Evolutionary conservation across 2,888 invertebrate species (phyloP).

Genomic region (Oasisia sp.): DNA sequence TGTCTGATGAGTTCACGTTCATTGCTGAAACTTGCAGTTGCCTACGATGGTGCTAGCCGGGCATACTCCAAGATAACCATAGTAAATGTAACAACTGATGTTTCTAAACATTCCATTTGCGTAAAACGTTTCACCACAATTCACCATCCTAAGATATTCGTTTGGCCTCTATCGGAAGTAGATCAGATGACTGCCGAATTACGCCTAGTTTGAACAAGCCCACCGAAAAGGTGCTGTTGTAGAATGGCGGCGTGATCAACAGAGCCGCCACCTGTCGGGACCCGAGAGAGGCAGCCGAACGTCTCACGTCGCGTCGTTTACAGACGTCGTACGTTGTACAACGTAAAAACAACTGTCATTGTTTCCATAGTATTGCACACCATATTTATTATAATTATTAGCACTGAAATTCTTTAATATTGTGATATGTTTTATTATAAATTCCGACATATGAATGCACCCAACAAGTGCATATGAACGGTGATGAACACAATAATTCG

Average conservation of each 20-base stretch:
- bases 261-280: not conserved
- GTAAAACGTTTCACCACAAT: not conserved
- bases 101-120: not conserved
- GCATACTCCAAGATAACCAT: not conserved
- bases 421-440: not conserved
- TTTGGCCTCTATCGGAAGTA: not conserved
- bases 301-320: not conserved
- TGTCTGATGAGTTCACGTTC: not conserved
- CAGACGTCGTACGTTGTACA: not conserved
- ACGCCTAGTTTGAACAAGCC: not conserved
- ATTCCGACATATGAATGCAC: not conserved
- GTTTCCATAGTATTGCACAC: not conserved
- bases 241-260: not conserved
- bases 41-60: not conserved
- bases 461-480: not conserved
- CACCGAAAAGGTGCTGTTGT: not conserved
- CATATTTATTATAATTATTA: constrained; percentile 1
- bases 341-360: not conserved
- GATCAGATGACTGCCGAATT: not conserved
- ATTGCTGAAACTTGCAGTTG: not conserved
- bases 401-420: not conserved
- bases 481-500: not conserved
- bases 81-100: not conserved
- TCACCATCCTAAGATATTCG: not conserved
- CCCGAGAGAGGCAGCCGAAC: not conserved